phyloP scores from a whole-genome alignment of 1,140 invertebrate genomes.

The Nasonia giraulti region DNA sequence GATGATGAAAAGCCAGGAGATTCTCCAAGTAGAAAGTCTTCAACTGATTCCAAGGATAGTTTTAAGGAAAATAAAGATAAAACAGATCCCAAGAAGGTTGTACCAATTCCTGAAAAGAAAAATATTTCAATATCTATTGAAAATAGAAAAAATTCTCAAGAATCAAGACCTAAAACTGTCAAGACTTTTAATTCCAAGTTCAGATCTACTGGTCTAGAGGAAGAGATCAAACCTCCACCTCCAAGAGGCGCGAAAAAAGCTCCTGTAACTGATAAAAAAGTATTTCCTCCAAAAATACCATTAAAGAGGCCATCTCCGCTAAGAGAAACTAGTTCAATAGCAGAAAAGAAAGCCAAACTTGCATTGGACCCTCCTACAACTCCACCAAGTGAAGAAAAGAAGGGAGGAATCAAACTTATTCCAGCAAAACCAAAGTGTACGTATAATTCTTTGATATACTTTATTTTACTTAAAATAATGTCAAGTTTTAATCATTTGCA shows the following conservation, averaged over 20 bases:
- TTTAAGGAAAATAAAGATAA: slow-evolving; percentile 70
- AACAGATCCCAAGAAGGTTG: slow-evolving; percentile 63
- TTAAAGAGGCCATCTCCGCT: slow-evolving; percentile 81
- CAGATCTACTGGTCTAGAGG: slow-evolving; percentile 88
- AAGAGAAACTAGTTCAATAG: slow-evolving; percentile 72
- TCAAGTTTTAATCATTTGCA: slow-evolving; percentile 19
- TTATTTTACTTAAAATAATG: neutral
- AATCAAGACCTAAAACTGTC: slow-evolving; percentile 85
- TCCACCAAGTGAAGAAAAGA: slow-evolving; percentile 77
- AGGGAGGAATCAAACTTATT: slow-evolving; percentile 88
- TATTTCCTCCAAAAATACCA: slow-evolving; percentile 73
- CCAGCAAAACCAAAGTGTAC: slow-evolving; percentile 92
- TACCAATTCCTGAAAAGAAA: slow-evolving; percentile 73
- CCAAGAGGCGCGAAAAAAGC: slow-evolving; percentile 75
- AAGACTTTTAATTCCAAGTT: slow-evolving; percentile 93
- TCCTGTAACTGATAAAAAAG: slow-evolving; percentile 76
- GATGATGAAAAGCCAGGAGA: slow-evolving; percentile 69
- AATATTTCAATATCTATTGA: slow-evolving; percentile 88
- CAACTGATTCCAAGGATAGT: slow-evolving; percentile 66
- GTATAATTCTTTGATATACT: slow-evolving; percentile 72
- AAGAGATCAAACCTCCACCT: slow-evolving; percentile 86
- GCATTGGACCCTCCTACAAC: slow-evolving; percentile 67
- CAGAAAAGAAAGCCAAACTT: slow-evolving; percentile 86
- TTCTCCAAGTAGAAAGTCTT: slow-evolving; percentile 58
- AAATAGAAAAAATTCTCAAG: slow-evolving; percentile 80